A percentile compares a stretch with the other conserved stretches of the same genome.
Evolutionary conservation across 2,797 vertebrate species (phyloP).

Genomic region (Euthynnus affinis): DNA sequence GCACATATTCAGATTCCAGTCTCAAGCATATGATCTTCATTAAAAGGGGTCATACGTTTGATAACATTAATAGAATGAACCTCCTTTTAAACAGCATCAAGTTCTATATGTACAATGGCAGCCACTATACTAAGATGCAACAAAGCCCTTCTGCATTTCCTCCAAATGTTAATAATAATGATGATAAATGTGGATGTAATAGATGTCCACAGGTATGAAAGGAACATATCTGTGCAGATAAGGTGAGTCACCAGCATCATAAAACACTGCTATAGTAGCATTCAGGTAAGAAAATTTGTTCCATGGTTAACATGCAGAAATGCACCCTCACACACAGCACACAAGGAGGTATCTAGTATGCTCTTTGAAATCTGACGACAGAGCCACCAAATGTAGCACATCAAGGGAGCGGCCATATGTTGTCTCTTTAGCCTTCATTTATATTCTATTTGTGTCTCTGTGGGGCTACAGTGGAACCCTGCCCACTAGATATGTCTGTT

Average conservation of each 20-base stretch:
- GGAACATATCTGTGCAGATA: conserved; percentile 59
- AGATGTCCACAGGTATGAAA: conserved; percentile 60
- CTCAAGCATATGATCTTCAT: conserved; percentile 45
- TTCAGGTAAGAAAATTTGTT: conserved; percentile 49
- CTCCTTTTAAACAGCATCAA: conserved; percentile 46
- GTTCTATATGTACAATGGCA: conserved; percentile 53
- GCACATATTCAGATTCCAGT: conserved; percentile 55
- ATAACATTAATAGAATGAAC: conserved; percentile 30
- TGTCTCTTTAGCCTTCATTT: conserved; percentile 79
- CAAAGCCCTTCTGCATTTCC: conserved; percentile 47
- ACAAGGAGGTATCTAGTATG: conserved; percentile 71
- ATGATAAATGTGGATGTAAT: conserved; percentile 48
- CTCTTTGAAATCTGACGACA: conserved; percentile 75
- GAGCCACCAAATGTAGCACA: conserved; percentile 74
- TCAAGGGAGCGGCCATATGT: conserved; percentile 79
- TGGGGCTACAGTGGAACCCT: conserved; percentile 68
- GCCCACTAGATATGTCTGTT: conserved; percentile 50
- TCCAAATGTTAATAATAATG: conserved; percentile 56
- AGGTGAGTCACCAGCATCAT: conserved; percentile 44
- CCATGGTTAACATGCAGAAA: conserved; percentile 54
- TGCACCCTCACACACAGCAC: conserved; percentile 36
- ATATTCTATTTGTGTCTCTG: conserved; percentile 74
- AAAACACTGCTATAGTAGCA: conserved; percentile 35
- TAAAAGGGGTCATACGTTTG: conserved; percentile 38
- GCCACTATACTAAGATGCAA: conserved; percentile 63